phyloP scores from a whole-genome alignment of 2,113 vertebrate genomes.

The Manacus vitellinus region DNA sequence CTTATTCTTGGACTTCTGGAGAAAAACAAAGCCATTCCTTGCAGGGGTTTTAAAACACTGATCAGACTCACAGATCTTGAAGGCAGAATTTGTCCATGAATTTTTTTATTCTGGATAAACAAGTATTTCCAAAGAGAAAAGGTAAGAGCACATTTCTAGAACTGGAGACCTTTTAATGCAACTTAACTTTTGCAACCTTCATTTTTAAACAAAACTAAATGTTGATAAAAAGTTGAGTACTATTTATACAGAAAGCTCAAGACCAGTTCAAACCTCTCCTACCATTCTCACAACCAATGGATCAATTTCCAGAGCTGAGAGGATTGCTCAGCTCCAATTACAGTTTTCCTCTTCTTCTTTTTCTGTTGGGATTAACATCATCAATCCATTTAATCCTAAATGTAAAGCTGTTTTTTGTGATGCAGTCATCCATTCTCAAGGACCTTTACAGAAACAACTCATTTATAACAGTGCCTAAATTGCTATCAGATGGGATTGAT shows the following conservation, averaged over 20 bases:
- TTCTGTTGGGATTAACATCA: constrained; percentile 49
- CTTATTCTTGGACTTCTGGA: constrained; percentile 74
- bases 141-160: constrained; percentile 25
- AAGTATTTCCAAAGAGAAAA: constrained; percentile 24
- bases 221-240: neutral
- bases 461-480: constrained; percentile 41
- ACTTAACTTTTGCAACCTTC: neutral
- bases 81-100: neutral
- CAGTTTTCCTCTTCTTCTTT: constrained; percentile 1
- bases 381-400: constrained; percentile 56
- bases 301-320: constrained; percentile 33
- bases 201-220: neutral
- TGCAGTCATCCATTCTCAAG: constrained; percentile 54
- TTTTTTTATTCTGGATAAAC: constrained; percentile 52
- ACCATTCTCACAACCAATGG: neutral
- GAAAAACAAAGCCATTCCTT: constrained; percentile 76
- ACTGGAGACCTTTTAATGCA: neutral
- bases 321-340: neutral
- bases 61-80: constrained; percentile 48
- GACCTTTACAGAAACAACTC: constrained; percentile 49
- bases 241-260: neutral
- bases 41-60: constrained; percentile 64
- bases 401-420: constrained; percentile 42
- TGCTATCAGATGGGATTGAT: constrained; percentile 59
- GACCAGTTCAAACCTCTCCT: neutral